These are phyloP conservation scores for Andinoacara biseriatus DNA, from an alignment of 2,113 vertebrate genomes.

Conservation along the genomic window DNA sequence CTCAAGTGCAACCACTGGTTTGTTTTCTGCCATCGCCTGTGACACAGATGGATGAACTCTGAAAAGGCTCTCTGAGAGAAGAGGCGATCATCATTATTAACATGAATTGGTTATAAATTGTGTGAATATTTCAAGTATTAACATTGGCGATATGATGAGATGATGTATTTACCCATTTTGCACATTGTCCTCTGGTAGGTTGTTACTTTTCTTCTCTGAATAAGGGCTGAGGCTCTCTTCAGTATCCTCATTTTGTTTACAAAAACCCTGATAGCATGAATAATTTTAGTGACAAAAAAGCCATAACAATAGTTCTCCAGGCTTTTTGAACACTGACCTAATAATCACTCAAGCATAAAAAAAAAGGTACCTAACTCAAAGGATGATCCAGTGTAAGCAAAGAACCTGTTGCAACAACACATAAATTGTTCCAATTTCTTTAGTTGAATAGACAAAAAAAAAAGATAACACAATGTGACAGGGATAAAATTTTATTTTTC, in stretches of 20 bases:
- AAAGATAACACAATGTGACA: background rate
- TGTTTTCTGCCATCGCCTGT: constrained; percentile 82
- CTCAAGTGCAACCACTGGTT: constrained; percentile 88
- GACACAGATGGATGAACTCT: constrained; percentile 83
- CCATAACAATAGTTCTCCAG: no score
- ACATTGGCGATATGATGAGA: background rate
- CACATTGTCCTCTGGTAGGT: constrained; percentile 49
- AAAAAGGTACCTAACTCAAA: background rate
- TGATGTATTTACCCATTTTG: constrained; percentile 67
- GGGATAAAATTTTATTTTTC: background rate
- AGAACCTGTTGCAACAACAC: background rate
- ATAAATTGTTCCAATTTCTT: background rate
- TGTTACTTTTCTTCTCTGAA: constrained; percentile 60
- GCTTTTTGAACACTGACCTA: no score
- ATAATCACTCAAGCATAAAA: background rate
- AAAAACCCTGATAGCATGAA: constrained; percentile 17
- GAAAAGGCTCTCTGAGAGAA: constrained; percentile 77
- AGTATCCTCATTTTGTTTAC: constrained; percentile 64
- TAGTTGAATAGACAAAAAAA: background rate
- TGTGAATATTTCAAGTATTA: no score
- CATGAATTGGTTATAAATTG: background rate
- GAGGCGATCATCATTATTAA: background rate
- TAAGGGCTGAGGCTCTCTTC: constrained; percentile 49
- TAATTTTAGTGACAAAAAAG: background rate
- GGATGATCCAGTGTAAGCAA: background rate